Evolutionary conservation across 2,888 invertebrate genomes (phyloP).

Genomic region (Nephrocerus scutellatus): DNA sequence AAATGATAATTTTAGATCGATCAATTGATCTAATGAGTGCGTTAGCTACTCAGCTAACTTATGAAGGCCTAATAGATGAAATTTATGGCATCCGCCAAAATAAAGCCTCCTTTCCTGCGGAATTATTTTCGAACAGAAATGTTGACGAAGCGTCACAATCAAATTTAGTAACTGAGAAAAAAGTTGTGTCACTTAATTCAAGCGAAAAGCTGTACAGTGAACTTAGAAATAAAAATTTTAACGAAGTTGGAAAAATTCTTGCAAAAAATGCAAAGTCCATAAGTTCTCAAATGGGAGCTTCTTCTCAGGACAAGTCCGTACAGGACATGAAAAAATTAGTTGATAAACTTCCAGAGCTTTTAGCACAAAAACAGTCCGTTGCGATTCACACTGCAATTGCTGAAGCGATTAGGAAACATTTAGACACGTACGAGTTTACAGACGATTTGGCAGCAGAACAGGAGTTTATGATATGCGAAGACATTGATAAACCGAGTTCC

Average conservation of each 20-base stretch:
- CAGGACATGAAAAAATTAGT: conserved; percentile 93
- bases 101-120: conserved; percentile 76
- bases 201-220: conserved; percentile 82
- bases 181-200: conserved; percentile 77
- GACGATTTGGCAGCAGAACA: conserved; percentile 80
- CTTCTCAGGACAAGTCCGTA: conserved; percentile 80
- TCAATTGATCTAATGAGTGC: conserved; percentile 87
- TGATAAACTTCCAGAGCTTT: conserved; percentile 76
- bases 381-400: conserved; percentile 87
- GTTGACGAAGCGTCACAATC: conserved; percentile 31
- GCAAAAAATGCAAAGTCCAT: conserved; percentile 82
- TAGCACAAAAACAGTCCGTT: conserved; percentile 80
- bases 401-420: conserved; percentile 81
- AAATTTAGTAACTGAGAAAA: conserved; percentile 54
- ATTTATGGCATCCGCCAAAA: conserved; percentile 78
- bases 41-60: conserved; percentile 89
- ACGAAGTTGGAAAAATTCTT: conserved; percentile 76
- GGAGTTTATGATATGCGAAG: conserved; percentile 84
- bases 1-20: conserved; percentile 83
- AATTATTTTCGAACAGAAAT: conserved; percentile 71
- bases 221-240: conserved; percentile 87
- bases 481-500: conserved; percentile 79
- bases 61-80: conserved; percentile 96
- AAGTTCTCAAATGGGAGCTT: conserved; percentile 76
- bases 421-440: conserved; percentile 67